Evolutionary conservation across 2,888 invertebrate species (phyloP), one percentile per base, ranked within the genome.

Genomic region (Eupithecia subfuscata): DNA sequence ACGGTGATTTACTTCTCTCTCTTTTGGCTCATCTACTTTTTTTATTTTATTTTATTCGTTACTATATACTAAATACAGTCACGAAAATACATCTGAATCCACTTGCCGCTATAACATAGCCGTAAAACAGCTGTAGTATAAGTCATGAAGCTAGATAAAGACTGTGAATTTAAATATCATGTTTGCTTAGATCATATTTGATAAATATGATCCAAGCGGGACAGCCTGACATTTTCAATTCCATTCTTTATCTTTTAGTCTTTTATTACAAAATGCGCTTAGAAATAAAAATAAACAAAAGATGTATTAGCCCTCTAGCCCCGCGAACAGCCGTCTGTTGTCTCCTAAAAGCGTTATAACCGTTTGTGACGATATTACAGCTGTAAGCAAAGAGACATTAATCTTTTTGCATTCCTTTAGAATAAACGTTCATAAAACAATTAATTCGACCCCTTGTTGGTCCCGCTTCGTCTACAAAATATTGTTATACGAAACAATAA

Each of bases 381-480:
- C 74, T 67, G 75, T 37, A 76, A 76, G 77, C 76, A 75, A 75
- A 75, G 79, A 80, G 80, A 76, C 79, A 79, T 81, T 82, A 81
- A 82, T 84, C 76, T 79, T 79, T 71, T 78, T 79, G 75, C 71
- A 80, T 80, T 71, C 80, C 78, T 81, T 79, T 77, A 73, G 80
- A 75, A 81, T 82, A 7, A 78, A 80, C 52, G 82, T 81, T 80
- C 79, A 74, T 81, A 79, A 80, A 83, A 83, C 82, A 79, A 84
- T 84, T 78, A 80, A 80, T 80, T 73, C 80, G 84, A 84, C 84
- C 86, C 85, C 84, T 84, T 82, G 86, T 92, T 93, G 93, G 93
- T 93, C 93, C 93, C 93, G 84, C 86, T 84, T 84, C 82, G 81
- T 82, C 85, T 89, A 88, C 86, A 85, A 87, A 90, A 89, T 88